Conservation (phyloP, 2,797 vertebrate species). For the Apogon talboti region DNA sequence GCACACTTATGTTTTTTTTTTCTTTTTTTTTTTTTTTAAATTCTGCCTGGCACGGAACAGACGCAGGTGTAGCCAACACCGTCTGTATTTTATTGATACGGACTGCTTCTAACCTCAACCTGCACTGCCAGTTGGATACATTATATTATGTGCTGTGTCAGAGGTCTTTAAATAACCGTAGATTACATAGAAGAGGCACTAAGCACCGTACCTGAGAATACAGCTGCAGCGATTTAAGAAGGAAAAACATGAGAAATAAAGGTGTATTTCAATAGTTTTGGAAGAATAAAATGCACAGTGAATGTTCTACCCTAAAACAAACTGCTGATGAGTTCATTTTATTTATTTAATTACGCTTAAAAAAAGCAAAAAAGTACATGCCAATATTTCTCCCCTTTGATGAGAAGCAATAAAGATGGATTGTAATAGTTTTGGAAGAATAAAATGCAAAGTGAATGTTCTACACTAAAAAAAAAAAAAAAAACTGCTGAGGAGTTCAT, state of each 20-base stretch:
- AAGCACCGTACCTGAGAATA: slow-evolving; percentile 8
- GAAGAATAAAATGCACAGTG: slow-evolving; percentile 8
- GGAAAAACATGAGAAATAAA: neutral
- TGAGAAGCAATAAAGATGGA: neutral
- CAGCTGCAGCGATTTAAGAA: slow-evolving; percentile 1
- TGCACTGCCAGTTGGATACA: slow-evolving; percentile 36
- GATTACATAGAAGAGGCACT: slow-evolving; percentile 38
- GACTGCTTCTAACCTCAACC: slow-evolving; percentile 51
- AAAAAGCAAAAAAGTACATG: slow-evolving; percentile 9
- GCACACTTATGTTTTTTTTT: slow-evolving; percentile 48
- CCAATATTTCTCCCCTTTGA: slow-evolving; percentile 46
- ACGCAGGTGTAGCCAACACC: slow-evolving; percentile 61
- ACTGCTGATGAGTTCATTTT: slow-evolving; percentile 16
- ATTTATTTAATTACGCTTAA: slow-evolving; percentile 25
- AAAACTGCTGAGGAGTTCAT: slow-evolving; percentile 20
- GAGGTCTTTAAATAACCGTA: slow-evolving; percentile 40
- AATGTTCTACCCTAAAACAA: slow-evolving; percentile 6
- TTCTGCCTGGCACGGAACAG: slow-evolving; percentile 52
- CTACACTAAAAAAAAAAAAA: neutral
- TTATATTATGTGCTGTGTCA: slow-evolving; percentile 49
- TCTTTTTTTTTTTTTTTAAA: slow-evolving; percentile 47
- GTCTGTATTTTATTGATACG: slow-evolving; percentile 80
- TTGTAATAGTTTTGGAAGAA: neutral
- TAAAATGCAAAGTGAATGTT: slow-evolving; percentile 12
- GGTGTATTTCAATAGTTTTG: neutral